These are phyloP conservation scores for Colletes collaris DNA, from an alignment of 2,888 invertebrate species.

Conservation along the genomic window DNA sequence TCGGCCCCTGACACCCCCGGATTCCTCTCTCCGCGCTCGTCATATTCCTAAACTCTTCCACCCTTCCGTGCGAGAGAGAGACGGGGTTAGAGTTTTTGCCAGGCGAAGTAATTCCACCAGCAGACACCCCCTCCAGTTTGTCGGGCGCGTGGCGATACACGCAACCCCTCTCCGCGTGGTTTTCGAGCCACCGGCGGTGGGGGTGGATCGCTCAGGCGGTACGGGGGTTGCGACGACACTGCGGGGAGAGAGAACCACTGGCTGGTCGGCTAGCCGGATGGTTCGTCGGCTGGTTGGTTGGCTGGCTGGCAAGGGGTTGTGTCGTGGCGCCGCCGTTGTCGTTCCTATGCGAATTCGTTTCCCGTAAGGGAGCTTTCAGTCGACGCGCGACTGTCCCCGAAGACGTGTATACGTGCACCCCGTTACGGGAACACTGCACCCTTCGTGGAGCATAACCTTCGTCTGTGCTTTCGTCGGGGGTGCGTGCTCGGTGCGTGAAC, in stretches of 20 bases:
- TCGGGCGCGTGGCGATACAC: slow-evolving; percentile 71
- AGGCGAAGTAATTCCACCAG: slow-evolving; percentile 74
- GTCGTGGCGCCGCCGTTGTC: slow-evolving; percentile 70
- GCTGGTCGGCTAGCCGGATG: slow-evolving; percentile 55
- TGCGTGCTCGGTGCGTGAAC: slow-evolving; percentile 26
- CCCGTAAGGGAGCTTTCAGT: slow-evolving; percentile 73
- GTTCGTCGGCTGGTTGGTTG: slow-evolving; percentile 56
- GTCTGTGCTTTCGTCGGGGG: slow-evolving; percentile 7
- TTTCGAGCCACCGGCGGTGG: slow-evolving; percentile 46
- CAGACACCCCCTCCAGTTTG: slow-evolving; percentile 75
- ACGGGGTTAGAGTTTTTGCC: slow-evolving; percentile 60
- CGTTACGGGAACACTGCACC: slow-evolving; percentile 6
- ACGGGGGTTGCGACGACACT: slow-evolving; percentile 59
- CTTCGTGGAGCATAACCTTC: slow-evolving; percentile 7
- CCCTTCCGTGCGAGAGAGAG: slow-evolving; percentile 16
- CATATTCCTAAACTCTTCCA: slow-evolving; percentile 51
- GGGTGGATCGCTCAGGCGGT: slow-evolving; percentile 26
- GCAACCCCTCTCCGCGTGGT: slow-evolving; percentile 60
- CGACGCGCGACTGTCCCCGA: slow-evolving; percentile 73
- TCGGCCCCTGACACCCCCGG: slow-evolving; percentile 44
- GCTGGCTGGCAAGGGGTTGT: slow-evolving; percentile 66
- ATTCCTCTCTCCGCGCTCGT: slow-evolving; percentile 26
- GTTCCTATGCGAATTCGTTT: slow-evolving; percentile 70
- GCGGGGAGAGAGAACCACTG: slow-evolving; percentile 47
- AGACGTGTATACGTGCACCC: slow-evolving; percentile 41